phyloP scores from a whole-genome alignment of 2,113 vertebrate genomes.

The Paratilapia polleni region DNA sequence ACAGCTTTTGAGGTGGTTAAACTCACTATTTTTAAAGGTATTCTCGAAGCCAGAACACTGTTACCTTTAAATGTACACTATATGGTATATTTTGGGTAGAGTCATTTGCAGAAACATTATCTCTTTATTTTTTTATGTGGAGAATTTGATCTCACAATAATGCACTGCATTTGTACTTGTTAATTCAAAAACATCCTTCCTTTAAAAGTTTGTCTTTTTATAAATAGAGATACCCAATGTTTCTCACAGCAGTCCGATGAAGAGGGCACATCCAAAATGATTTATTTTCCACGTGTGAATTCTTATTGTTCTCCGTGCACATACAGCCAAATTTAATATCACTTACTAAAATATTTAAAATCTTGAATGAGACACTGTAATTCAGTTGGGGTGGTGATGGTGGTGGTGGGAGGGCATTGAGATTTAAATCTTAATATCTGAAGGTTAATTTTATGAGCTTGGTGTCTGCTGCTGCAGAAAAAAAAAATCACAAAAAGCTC shows the following conservation, averaged over 20 bases:
- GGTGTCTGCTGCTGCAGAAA: background rate
- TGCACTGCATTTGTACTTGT: background rate
- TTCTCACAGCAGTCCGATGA: background rate
- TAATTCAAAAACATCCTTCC: background rate
- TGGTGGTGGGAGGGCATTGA: background rate
- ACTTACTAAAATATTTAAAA: background rate
- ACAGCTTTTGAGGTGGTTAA: background rate
- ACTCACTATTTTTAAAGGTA: background rate
- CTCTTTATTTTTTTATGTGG: background rate
- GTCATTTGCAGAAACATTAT: background rate
- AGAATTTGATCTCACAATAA: background rate
- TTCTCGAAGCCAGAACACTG: background rate
- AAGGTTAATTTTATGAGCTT: background rate
- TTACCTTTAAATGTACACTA: background rate
- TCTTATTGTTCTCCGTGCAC: background rate
- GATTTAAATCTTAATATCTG: background rate
- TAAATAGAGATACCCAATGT: background rate
- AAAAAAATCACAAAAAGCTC: background rate
- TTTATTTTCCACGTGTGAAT: background rate
- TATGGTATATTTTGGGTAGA: background rate
- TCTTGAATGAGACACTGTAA: background rate
- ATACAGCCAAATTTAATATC: background rate
- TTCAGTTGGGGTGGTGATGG: background rate
- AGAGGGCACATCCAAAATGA: background rate
- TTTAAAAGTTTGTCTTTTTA: too few relatives aligned